Evolutionary conservation across 2,888 invertebrate species (phyloP).

Genomic region (Sminthurides aquaticus): DNA sequence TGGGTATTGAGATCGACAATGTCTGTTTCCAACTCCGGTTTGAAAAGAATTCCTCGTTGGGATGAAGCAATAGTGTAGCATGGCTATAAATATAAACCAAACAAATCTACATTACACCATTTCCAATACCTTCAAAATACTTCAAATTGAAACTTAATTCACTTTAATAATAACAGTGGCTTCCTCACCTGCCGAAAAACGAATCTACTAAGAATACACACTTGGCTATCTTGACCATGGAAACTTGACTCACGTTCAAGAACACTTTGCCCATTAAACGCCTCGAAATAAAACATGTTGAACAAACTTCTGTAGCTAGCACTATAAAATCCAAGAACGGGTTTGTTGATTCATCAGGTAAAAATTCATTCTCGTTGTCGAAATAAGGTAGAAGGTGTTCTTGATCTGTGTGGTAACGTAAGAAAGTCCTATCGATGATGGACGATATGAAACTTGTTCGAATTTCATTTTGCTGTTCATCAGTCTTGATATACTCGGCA

Average conservation of each 20-base stretch:
- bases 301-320: constrained; percentile 11
- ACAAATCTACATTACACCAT: not conserved
- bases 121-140: not conserved
- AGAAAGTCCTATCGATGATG: constrained; percentile 29
- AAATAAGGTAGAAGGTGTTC: constrained; percentile 26
- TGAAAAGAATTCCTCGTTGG: constrained; percentile 26
- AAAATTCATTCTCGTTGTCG: not conserved
- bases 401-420: constrained; percentile 32
- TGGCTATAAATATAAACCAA: constrained; percentile 5
- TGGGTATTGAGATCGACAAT: constrained; percentile 9
- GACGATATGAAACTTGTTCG: constrained; percentile 15
- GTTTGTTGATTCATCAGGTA: constrained; percentile 6
- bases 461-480: constrained; percentile 6
- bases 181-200: not conserved
- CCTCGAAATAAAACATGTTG: constrained; percentile 28
- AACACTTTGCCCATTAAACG: constrained; percentile 31
- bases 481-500: constrained; percentile 18
- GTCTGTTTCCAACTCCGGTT: constrained; percentile 29
- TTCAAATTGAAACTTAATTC: not conserved
- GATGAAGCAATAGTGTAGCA: constrained; percentile 8
- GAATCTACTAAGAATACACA: constrained; percentile 17
- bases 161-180: too few species aligned
- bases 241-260: constrained; percentile 26
- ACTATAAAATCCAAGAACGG: constrained; percentile 30
- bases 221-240: constrained; percentile 31